Evolutionary conservation across 2,888 invertebrate genomes (phyloP).

Genomic region (Tyria jacobaeae): DNA sequence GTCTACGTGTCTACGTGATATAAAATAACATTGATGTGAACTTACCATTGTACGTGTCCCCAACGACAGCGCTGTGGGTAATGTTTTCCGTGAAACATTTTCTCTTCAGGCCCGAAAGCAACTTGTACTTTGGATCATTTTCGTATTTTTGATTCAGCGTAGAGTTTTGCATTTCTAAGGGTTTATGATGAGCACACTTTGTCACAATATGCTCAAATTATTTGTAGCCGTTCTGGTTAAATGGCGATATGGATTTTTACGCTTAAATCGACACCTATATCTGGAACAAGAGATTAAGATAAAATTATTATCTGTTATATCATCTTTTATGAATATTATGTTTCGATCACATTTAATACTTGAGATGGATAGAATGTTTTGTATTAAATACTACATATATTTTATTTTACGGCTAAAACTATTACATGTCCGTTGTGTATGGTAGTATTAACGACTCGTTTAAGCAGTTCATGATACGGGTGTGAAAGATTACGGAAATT

Average conservation of each 20-base stretch:
- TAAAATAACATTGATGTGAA: not conserved
- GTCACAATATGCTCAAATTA: slow-evolving; percentile 4
- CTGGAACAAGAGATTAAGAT: slow-evolving; percentile 53
- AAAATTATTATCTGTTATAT: slow-evolving; percentile 39
- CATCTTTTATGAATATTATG: slow-evolving; percentile 3
- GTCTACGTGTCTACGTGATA: too few relatives aligned
- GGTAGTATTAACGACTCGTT: not conserved
- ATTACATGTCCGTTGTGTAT: not conserved
- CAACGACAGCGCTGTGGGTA: slow-evolving; percentile 38
- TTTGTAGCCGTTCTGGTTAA: slow-evolving; percentile 8
- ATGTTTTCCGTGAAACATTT: slow-evolving; percentile 33
- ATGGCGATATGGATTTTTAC: slow-evolving; percentile 27
- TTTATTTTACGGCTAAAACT: not conserved
- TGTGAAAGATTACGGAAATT: not conserved
- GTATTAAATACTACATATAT: too few relatives aligned
- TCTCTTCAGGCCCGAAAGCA: slow-evolving; percentile 24
- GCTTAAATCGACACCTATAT: slow-evolving; percentile 37
- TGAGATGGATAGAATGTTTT: slow-evolving; percentile 5
- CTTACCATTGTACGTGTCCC: slow-evolving; percentile 37
- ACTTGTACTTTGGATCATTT: slow-evolving; percentile 37
- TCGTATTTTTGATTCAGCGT: slow-evolving; percentile 21
- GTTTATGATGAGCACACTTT: slow-evolving; percentile 2
- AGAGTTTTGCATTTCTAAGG: slow-evolving; percentile 32
- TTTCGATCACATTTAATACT: slow-evolving; percentile 6
- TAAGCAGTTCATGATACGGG: not conserved